Evolutionary conservation across 2,888 invertebrate species (phyloP).

Genomic region (Alviniconcha strummeri): DNA sequence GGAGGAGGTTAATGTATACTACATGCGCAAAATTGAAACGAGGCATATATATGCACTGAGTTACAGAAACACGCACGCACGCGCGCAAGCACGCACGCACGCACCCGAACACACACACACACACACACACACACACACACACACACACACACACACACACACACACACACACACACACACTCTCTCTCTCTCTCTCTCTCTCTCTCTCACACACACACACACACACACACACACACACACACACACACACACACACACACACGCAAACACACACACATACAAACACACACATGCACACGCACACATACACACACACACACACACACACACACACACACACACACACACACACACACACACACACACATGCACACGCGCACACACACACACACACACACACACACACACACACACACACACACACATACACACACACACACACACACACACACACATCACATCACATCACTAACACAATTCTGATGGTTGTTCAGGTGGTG

Average conservation of each 20-base stretch:
- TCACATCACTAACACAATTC: neutral
- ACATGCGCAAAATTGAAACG: no score
- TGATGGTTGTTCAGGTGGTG: slow-evolving; percentile 38
- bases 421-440: neutral
- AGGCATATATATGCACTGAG: no score
- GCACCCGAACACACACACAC: no score
- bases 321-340: neutral
- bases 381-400: neutral
- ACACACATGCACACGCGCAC: neutral
- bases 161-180: no score
- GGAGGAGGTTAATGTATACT: neutral
- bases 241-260: no score
- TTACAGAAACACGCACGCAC: no score
- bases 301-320: neutral
- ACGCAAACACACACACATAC: neutral
- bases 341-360: neutral
- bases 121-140: no score
- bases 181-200: neutral
- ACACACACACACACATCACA: no score
- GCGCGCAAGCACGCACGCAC: no score
- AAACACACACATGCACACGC: neutral
- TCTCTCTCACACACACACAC: neutral
- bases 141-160: no score
- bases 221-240: no score
- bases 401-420: neutral